Evolutionary conservation across 2,797 vertebrate genomes (phyloP).

Genomic region (Liasis olivaceus): DNA sequence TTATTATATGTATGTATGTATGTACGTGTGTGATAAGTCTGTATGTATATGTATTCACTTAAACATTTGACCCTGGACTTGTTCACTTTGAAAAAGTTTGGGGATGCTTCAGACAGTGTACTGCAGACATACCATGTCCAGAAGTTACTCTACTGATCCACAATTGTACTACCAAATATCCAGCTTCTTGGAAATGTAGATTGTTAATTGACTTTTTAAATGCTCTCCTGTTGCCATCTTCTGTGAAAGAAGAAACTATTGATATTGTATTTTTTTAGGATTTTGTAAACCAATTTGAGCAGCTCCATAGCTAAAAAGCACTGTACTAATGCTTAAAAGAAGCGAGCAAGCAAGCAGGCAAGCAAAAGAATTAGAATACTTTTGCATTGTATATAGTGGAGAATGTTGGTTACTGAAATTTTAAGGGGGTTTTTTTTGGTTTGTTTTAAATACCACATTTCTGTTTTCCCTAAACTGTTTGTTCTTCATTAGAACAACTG

Average conservation of each 20-base stretch:
- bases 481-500: neutral
- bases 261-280: neutral
- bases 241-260: too few species aligned
- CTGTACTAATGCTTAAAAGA: neutral
- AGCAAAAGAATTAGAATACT: neutral
- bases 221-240: neutral
- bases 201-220: neutral
- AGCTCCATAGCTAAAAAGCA: neutral
- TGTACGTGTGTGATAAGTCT: neutral
- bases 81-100: constrained; percentile 42
- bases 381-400: neutral
- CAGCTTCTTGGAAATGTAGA: neutral
- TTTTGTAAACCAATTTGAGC: neutral
- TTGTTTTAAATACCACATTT: neutral
- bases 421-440: too few species aligned
- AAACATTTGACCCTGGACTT: constrained; percentile 42
- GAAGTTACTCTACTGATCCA: neutral
- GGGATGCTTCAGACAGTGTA: neutral
- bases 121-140: neutral
- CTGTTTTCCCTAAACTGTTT: neutral
- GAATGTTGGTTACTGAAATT: neutral
- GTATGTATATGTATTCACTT: constrained; percentile 37
- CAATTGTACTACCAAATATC: neutral
- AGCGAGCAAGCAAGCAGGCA: neutral
- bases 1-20: neutral